Evolutionary conservation across 2,888 invertebrate species (phyloP), one percentile per base, ranked within the genome.

Genomic region (Carpatolechia fugitivella): DNA sequence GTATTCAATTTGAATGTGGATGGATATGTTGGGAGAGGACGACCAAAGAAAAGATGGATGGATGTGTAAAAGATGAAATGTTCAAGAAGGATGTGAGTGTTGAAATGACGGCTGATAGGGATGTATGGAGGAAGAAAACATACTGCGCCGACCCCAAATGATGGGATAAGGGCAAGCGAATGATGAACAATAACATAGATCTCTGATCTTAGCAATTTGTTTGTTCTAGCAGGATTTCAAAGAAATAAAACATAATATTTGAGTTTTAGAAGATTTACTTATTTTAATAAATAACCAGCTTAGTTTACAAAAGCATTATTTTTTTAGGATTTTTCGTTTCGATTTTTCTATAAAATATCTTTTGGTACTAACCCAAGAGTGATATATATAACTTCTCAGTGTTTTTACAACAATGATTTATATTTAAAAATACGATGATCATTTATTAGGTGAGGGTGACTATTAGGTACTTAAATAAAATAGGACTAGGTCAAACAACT

Each of bases 231-330:
- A 11, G 18, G 20, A 10, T 20, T 11, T 20, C 13, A 7, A 29
- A n/a, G 13, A 69, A 82, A 78, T 75, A 78, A 82, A 80, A 81
- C 65, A 72, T 62, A 56, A 56, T 57, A 56, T 53, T 56, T 48
- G 64, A 74, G 71, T 76, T 85, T 82, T 74, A 74, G 76, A 86
- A 85, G 81, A 80, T 85, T 86, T 83, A 82, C 82, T 85, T 86
- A 85, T 76, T 74, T 71, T 80, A 88, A 86, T 87, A 89, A 87
- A 88, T 88, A 88, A 88, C 82, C 81, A 80, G 80, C 82, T 74
- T 85, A 85, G 76, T 82, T 80, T 85, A 88, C 79, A 87, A 87
- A 85, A 86, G 83, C 81, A 72, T 76, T 66, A 71, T 73, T 76
- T 82, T 81, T 82, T 76, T 62, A 57, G 31, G 48, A 67, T 77